Base-by-base conservation (phyloP, 2,888 invertebrate species). In the Podotricha telesiphe region DNA sequence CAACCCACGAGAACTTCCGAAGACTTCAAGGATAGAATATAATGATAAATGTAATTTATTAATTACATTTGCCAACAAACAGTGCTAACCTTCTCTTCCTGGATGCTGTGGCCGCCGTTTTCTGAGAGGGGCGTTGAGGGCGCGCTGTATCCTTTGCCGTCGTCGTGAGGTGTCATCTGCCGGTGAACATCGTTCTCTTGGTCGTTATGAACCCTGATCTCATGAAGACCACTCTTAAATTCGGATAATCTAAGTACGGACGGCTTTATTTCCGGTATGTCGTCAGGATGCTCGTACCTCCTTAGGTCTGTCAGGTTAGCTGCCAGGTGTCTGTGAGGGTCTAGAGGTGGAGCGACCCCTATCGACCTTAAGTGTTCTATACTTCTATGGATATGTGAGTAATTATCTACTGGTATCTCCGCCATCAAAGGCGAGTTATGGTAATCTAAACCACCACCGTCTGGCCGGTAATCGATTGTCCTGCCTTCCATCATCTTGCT, bases 341-440 rank as follows among this genome's bases (percentile, higher is more conserved):
- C 92, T 73, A 93, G 64, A n/a, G 89, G 87, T 0, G 90, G 93
- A 0, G 92, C 91, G 0, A 93, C 94, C 42, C 95, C 95, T 77
- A 95, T 91, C 48, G 94, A 94, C 76, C 95, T 89, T 75, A 95
- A 83, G 78, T 95, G 95, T 75, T 95, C 95, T 84, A 95, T 95
- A 75, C 95, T 95, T 77, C 95, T 93, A 81, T 95, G 95, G 79
- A 95, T 94, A 74, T 94, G 94, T 67, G 95, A 94, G 76, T 94
- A 94, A 82, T 95, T 95, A 76, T 95, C 95, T 77, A 95, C 85
- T 47, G 95, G 95, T 81, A 95, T 95, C 86, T 95, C 95, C 0
- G 95, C 95, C 92, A 95, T 95, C 15, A 95, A 81, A 10, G 95
- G 95, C 15, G 95, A 95, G 80, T 95, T 95, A 82, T 95, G 95